phyloP scores from a whole-genome alignment of 2,797 vertebrate genomes.

The Mormyrops boulengeri region DNA sequence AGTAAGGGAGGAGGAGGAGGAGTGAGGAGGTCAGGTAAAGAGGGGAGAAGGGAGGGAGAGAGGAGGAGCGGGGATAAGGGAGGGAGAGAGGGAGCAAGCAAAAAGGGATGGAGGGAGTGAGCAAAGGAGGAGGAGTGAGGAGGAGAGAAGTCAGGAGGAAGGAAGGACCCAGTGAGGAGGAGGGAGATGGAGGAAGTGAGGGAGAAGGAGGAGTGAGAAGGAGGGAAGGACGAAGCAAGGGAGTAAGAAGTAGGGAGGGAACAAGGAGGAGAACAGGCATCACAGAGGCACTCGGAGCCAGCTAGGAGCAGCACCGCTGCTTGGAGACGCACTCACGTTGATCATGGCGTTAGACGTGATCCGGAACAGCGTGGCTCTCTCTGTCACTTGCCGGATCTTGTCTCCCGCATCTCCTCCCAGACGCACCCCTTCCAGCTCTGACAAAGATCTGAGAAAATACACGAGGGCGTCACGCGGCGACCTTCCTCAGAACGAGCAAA shows the following conservation, averaged over 20 bases:
- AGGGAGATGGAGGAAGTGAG: neutral
- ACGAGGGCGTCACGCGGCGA: neutral
- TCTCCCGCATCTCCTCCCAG: slow-evolving; percentile 75
- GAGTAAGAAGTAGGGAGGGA: neutral
- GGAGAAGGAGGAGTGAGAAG: neutral
- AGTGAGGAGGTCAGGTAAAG: neutral
- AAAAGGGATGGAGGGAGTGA: neutral
- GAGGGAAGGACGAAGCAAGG: neutral
- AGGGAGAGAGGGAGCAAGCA: too few species aligned
- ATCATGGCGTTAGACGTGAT: slow-evolving; percentile 98
- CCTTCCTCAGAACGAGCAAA: neutral
- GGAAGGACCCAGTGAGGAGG: neutral
- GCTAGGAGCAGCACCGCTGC: neutral
- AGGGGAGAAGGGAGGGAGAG: neutral
- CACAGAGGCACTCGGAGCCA: neutral
- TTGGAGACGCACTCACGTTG: slow-evolving; percentile 66
- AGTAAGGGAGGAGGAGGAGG: neutral
- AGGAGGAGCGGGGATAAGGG: neutral
- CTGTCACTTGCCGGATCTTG: slow-evolving; percentile 90
- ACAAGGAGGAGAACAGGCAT: neutral
- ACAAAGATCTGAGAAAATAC: slow-evolving; percentile 74
- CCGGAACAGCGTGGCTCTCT: slow-evolving; percentile 86
- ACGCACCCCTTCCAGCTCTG: slow-evolving; percentile 81
- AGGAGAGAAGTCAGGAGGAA: neutral
- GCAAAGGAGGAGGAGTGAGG: neutral